These are phyloP conservation scores for Pomacea canaliculata DNA, from an alignment of 2,888 invertebrate species.

Conservation along the genomic window DNA sequence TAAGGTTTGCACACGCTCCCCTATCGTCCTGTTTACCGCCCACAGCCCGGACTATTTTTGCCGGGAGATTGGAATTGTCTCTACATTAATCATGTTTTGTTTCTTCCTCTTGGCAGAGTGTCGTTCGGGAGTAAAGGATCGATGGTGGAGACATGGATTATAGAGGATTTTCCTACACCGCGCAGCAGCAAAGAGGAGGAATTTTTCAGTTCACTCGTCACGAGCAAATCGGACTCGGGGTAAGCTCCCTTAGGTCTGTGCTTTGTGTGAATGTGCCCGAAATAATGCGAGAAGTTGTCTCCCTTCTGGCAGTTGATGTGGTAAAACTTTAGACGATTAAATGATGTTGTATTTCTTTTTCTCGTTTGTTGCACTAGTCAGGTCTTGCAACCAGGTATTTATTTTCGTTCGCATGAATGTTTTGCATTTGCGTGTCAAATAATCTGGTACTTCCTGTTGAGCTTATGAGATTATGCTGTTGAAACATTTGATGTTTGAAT, in stretches of 20 bases:
- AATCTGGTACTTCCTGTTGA: no score
- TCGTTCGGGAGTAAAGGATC: slow-evolving; percentile 57
- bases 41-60: no score
- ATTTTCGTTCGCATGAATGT: not conserved
- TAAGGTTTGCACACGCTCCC: no score
- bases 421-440: no score
- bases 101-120: slow-evolving; percentile 42
- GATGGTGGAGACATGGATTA: slow-evolving; percentile 57
- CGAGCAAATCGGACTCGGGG: slow-evolving; percentile 22
- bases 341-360: no score
- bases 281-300: not conserved
- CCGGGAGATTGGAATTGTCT: no score
- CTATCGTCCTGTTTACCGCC: no score
- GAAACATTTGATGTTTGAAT: no score
- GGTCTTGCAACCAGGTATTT: not conserved
- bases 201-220: slow-evolving; percentile 13
- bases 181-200: slow-evolving; percentile 17
- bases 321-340: not conserved
- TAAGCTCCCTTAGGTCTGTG: not conserved
- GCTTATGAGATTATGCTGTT: no score
- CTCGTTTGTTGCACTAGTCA: no score
- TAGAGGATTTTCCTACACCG: slow-evolving; percentile 42
- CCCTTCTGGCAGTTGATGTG: no score
- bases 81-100: no score
- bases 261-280: not conserved